These are phyloP conservation scores for Odontocerum albicorne DNA, from an alignment of 2,888 invertebrate genomes.

Conservation along the genomic window DNA sequence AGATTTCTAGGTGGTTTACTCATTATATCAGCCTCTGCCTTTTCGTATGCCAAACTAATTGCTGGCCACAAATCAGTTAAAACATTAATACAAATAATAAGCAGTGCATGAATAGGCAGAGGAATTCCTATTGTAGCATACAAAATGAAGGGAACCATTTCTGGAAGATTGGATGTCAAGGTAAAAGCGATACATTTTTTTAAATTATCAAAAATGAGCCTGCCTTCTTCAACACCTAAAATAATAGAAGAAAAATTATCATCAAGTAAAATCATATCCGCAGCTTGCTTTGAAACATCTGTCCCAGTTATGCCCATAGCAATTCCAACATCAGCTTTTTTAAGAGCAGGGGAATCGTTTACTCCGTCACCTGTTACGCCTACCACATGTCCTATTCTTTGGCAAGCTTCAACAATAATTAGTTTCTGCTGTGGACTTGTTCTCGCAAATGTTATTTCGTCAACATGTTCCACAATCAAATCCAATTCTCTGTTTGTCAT, in stretches of 20 bases:
- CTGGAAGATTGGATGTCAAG: conserved; percentile 80
- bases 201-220: conserved; percentile 82
- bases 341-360: conserved; percentile 84
- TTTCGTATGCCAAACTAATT: conserved; percentile 77
- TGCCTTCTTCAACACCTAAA: conserved; percentile 78
- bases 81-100: conserved; percentile 73
- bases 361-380: conserved; percentile 90
- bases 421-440: conserved; percentile 71
- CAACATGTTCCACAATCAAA: conserved; percentile 58
- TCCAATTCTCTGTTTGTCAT: conserved; percentile 61
- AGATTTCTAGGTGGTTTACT: conserved; percentile 58
- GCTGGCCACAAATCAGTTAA: conserved; percentile 80
- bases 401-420: conserved; percentile 76
- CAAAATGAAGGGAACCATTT: conserved; percentile 79
- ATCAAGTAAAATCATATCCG: conserved; percentile 88
- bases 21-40: conserved; percentile 77
- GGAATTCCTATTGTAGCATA: conserved; percentile 76
- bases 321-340: conserved; percentile 81
- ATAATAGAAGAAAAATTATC: conserved; percentile 90
- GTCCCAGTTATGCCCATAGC: conserved; percentile 80
- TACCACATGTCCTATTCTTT: conserved; percentile 75
- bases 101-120: conserved; percentile 62
- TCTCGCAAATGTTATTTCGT: conserved; percentile 75
- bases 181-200: conserved; percentile 87
- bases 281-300: conserved; percentile 84